Evolutionary conservation across 2,797 vertebrate genomes (phyloP), one percentile per base, ranked within the genome.

Genomic region (Chaenodraco wilsoni): DNA sequence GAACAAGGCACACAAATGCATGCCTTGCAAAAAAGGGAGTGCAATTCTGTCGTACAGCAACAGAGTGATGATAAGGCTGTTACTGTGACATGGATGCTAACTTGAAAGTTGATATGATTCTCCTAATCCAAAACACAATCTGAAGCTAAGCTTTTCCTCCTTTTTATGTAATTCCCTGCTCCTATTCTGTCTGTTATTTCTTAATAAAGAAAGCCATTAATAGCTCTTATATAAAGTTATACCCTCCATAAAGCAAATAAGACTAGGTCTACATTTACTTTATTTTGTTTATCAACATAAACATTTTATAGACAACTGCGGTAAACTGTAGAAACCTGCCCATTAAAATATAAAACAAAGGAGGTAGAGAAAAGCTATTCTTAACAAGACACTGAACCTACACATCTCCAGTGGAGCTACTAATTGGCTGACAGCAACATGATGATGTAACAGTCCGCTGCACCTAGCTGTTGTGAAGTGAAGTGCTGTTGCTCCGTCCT

Each of bases 381-480:
- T 49, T 3, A 62, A 58, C 11, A 64, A 9, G 19, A 46, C 9
- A 56, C 10, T 16, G 31, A 69, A 23, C 12, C 46, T 5, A 61
- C 59, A 72, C 2, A 16, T 67, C 27, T 81, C 31, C 10, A 79
- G 61, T 68, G 1, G 67, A 81, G 52, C 33, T 44, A 23, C 64
- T 73, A 14, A 31, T 19, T 10, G 43, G 21, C 69, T 62, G 72
- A 72, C 21, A 48, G 69, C 49, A 63, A 60, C 70, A 65, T 14
- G 12, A 66, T 48, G 27, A 87, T 59, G 69, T 74, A 65, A 79
- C 66, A 73, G 70, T 82, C 49, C 84, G 74, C 40, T 33, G 72
- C 40, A 72, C 41, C 17, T 50, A 66, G 58, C 16, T 69, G 55
- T 58, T 64, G 59, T 55, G 33, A 60, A 68, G 43, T 49, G 45